Base-by-base conservation (phyloP, 92 coral and sea anemone species). In the Parazoanthus atlanticus region DNA sequence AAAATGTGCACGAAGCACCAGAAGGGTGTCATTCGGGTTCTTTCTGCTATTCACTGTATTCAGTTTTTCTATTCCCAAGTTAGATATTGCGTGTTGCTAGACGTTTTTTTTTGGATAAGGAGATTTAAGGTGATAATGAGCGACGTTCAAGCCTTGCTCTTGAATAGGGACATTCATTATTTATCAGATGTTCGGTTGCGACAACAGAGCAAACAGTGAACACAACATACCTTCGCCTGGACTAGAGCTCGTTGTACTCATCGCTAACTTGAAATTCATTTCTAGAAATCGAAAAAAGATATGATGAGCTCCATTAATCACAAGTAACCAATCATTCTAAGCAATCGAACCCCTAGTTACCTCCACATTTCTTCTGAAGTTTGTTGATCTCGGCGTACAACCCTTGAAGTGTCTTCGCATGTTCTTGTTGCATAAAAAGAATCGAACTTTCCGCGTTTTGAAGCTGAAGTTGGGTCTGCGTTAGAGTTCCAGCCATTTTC, bases 301-400 rank as follows among this genome's bases (percentile, higher is more conserved):
- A 33, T 71, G 8, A 66, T 77, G n/a, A 32, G 66, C 6, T 47
- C 19, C 7, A 43, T 19, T 16, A 41, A 43, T 0, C n/a, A 30
- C 49, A 46, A 46, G 26, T 43, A 82, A 72, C 9, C 29, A 13
- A 76, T 21, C 46, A 40, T 15, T 28, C 7, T 21, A 43, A 41
- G 41, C 11, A 70, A 26, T 43, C 47, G 31, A 46, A 30, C 36
- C 67, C 52, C 28, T 80, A 58, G 86, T 89, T 31, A 94, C 99
- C 99, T 93, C 99, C 99, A 79, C 99, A 97, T 91, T 97, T 97
- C 91, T 97, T 97, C 92, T 97, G 99, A 54, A 97, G 92, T 88
- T 97, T 97, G 89, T 92, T 95, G 88, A 97, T 97, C 92, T 97
- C 99, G 49, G 98, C 76, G 89, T 97, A 97, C 52, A 97, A 88